Base-by-base conservation (phyloP, 1,140 invertebrate genomes). In the Aphelenchoides avenae region DNA sequence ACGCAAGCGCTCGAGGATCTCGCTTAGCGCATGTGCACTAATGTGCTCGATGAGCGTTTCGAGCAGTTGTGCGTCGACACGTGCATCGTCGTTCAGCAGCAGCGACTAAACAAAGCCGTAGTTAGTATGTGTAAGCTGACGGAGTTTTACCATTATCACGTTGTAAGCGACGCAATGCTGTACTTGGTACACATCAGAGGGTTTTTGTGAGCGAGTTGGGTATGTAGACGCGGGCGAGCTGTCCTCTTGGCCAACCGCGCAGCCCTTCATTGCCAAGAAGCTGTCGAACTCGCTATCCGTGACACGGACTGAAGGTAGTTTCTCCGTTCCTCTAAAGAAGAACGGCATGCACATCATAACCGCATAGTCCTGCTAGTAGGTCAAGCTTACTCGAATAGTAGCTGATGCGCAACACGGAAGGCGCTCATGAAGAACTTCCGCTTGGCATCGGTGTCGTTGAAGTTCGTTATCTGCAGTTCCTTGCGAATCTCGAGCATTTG, bases 121-220 rank as follows among this genome's bases (percentile, higher is more conserved):
- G n/a, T n/a, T n/a, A n/a, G n/a, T n/a, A n/a, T n/a, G n/a, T n/a
- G n/a, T n/a, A n/a, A n/a, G n/a, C n/a, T n/a, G n/a, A n/a, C n/a
- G n/a, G n/a, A n/a, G n/a, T n/a, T n/a, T n/a, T n/a, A n/a, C n/a
- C 50, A 66, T 51, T 22, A 68, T 40, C 13, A 66, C 51, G 40
- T 68, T 68, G 27, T 50, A 48, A 1, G 67, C 62, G 2, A 68
- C 54, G 30, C 63, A 65, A 31, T 70, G 54, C 6, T 48, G 43
- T 31, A 64, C 43, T n/a, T 64, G 52, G n/a, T 22, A 40, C 4
- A 52, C 29, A 5, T 7, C 26, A 11, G 31, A 24, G 9, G 57
- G 51, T 30, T 40, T 27, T 24, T 33, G 41, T 3, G 61, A 65
- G 30, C 64, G 29, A 22, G 15, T 30, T n/a, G 64, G 64, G 18